These are phyloP conservation scores for Nomada flava DNA, from an alignment of 2,888 invertebrate species.

Conservation along the genomic window DNA sequence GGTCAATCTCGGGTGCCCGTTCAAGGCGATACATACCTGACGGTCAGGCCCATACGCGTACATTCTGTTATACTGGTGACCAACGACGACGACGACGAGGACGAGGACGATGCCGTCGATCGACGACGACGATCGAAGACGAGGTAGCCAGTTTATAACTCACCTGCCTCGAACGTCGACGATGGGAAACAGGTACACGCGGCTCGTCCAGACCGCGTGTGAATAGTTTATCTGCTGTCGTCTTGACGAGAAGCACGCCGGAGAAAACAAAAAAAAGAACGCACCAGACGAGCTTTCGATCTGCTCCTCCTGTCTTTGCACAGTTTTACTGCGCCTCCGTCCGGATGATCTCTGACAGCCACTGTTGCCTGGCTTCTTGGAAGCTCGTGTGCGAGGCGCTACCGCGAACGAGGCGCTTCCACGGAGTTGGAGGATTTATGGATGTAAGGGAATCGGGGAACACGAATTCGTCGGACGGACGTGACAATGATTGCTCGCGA, in stretches of 20 bases:
- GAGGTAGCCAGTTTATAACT: constrained; percentile 49
- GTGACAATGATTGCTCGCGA: neutral
- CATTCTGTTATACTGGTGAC: constrained; percentile 33
- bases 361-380: constrained; percentile 12
- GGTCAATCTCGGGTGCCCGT: constrained; percentile 72
- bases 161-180: constrained; percentile 53
- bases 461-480: neutral
- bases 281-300: constrained; percentile 20
- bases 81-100: constrained; percentile 34
- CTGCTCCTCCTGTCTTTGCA: constrained; percentile 13
- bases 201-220: constrained; percentile 23
- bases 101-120: constrained; percentile 25
- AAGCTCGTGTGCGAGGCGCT: constrained; percentile 2
- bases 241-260: constrained; percentile 10
- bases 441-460: neutral
- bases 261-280: neutral
- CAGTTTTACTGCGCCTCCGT: neutral
- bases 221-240: constrained; percentile 37
- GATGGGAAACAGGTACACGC: constrained; percentile 54
- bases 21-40: constrained; percentile 64
- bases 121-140: constrained; percentile 37
- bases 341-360: neutral
- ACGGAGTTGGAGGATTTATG: neutral
- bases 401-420: constrained; percentile 8
- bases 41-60: constrained; percentile 51